Percentiles rank a stretch among this genome's conserved stretches.
These are phyloP conservation scores for Drosophila nigrodunni DNA, from an alignment of 1,140 invertebrate genomes.

Conservation along the genomic window DNA sequence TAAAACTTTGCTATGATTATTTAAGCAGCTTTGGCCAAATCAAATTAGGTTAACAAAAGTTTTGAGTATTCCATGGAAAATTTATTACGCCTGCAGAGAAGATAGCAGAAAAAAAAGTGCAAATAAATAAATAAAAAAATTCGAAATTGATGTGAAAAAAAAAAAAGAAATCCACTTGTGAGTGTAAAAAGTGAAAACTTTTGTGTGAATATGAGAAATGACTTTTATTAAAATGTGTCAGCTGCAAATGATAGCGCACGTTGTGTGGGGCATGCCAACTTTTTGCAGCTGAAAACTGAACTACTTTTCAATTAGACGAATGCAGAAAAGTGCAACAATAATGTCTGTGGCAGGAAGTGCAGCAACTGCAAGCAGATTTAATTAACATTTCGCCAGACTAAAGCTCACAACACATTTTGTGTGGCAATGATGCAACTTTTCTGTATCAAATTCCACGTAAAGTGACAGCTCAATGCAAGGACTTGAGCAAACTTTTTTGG, in stretches of 20 bases:
- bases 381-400: conserved; percentile 35
- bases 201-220: conserved; percentile 16
- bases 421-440: conserved; percentile 22
- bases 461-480: not conserved
- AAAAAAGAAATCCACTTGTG: conserved; percentile 6
- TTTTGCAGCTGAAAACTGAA: conserved; percentile 14
- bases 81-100: conserved; percentile 27
- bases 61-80: conserved; percentile 1
- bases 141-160: not conserved
- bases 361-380: conserved; percentile 39
- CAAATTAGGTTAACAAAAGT: conserved; percentile 22
- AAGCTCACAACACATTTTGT: conserved; percentile 23
- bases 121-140: conserved; percentile 35
- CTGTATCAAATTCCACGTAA: conserved; percentile 13
- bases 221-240: conserved; percentile 18
- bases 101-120: conserved; percentile 6
- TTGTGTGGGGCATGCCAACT: not conserved
- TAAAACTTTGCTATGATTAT: conserved; percentile 23
- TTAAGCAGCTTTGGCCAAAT: conserved; percentile 42
- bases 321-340: conserved; percentile 43
- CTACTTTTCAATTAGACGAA: conserved; percentile 47
- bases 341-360: not conserved
- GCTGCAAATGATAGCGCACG: conserved; percentile 22
- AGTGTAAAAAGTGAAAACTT: not conserved
- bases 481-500: not conserved